These are phyloP conservation scores for Danionella cerebrum DNA, from an alignment of 2,113 vertebrate genomes.

Conservation along the genomic window DNA sequence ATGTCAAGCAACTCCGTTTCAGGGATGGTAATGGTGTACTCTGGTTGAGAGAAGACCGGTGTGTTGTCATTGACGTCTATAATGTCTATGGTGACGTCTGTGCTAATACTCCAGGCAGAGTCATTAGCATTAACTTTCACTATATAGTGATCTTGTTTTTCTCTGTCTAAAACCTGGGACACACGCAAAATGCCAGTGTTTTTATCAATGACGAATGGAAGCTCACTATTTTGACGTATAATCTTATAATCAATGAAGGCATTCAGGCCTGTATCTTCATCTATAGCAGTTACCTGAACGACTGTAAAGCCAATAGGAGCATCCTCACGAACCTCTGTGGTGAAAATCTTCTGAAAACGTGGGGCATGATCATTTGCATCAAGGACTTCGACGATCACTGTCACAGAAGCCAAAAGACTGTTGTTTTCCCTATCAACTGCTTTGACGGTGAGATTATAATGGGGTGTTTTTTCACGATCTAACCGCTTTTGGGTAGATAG, in stretches of 20 bases:
- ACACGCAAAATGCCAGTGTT: conserved; percentile 52
- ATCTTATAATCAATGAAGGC: conserved; percentile 54
- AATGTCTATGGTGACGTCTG: conserved; percentile 57
- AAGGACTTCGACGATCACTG: conserved; percentile 51
- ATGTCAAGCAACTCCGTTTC: conserved; percentile 47
- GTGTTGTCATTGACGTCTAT: conserved; percentile 64
- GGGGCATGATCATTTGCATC: conserved; percentile 67
- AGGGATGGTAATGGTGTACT: conserved; percentile 43
- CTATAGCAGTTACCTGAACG: conserved; percentile 50
- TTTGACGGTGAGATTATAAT: conserved; percentile 57
- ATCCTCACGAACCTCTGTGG: conserved; percentile 55
- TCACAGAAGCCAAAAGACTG: conserved; percentile 44
- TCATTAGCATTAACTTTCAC: conserved; percentile 63
- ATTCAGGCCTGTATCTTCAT: conserved; percentile 59
- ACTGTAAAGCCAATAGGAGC: conserved; percentile 52
- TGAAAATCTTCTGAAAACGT: conserved; percentile 58
- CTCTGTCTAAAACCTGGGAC: conserved; percentile 53
- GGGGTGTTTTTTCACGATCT: conserved; percentile 54
- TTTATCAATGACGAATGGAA: conserved; percentile 56
- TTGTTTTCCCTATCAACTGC: conserved; percentile 51
- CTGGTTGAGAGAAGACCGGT: conserved; percentile 54
- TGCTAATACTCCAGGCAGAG: conserved; percentile 64
- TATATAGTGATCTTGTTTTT: conserved; percentile 52
- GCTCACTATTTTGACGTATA: conserved; percentile 34
- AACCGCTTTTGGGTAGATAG: conserved; percentile 54